Evolutionary conservation across 2,888 invertebrate genomes (phyloP), one percentile per base, ranked within the genome.

Genomic region (Clostera curtula): DNA sequence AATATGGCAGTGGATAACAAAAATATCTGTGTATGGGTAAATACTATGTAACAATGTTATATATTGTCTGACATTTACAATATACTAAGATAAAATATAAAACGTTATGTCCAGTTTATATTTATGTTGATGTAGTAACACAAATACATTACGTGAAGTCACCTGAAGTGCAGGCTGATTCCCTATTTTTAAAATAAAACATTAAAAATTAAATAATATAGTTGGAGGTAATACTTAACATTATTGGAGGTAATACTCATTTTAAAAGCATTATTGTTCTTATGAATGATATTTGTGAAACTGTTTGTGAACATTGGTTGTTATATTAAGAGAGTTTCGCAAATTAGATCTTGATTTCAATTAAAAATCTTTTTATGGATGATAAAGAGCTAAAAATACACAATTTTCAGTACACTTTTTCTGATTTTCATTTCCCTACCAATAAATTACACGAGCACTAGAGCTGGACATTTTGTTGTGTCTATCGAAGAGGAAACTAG

Each of bases 181-280:
- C 35, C 36, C 34, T 43, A 37, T 43, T 36, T n/a, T 40, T 49
- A 49, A 49, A 56, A 43, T 49, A 53, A 61, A 62, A 65, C 55
- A 54, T 62, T 66, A 62, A 53, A 59, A 69, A 66, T 62, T 64
- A 70, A 70, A 67, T 58, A 56, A 61, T 65, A 63, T 63, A 59
- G 61, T 59, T 68, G 72, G 72, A 79, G 74, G 71, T 79, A 77
- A 80, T 80, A 80, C 80, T 82, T 80, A 80, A 66, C 43, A 65
- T 65, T 74, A 73, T 59, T 69, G 71, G 76, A 82, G 76, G 79
- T 80, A 80, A 82, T 80, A 82, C 80, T 80, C 76, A 79, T 47
- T 56, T 63, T 57, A 65, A 64, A 71, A 72, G 69, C 69, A 71
- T 61, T 54, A 36, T 43, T 43, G 53, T 44, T 49, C 49, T 51